These are phyloP conservation scores for Ceryle rudis DNA, from an alignment of 2,797 vertebrate genomes.

Conservation along the genomic window DNA sequence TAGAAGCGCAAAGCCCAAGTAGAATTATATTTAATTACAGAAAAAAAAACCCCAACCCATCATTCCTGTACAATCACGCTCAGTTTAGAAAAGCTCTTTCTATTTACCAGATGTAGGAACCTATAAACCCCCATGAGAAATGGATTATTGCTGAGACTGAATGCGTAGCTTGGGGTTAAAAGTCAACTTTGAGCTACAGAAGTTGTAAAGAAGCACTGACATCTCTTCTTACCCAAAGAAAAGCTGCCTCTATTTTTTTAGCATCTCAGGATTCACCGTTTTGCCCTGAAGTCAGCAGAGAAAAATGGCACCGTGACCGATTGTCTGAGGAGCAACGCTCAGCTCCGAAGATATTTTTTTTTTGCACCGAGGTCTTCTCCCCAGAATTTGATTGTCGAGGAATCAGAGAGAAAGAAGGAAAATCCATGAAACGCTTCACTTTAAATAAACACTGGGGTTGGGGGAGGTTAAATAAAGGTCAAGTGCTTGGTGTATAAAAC, in stretches of 20 bases:
- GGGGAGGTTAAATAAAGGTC: not conserved
- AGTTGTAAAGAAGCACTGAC: not conserved
- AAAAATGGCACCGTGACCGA: not conserved
- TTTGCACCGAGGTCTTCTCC: not conserved
- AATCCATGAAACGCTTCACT: not conserved
- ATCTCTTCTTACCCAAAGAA: not conserved
- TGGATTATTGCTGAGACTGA: not conserved
- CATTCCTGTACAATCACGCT: not conserved
- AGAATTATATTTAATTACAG: not conserved
- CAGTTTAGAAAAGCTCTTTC: not conserved
- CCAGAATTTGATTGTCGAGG: not conserved
- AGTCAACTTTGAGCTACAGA: not conserved
- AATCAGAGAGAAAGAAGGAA: not conserved
- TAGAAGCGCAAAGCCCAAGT: not conserved
- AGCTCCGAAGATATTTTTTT: not conserved
- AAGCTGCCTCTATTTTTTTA: not conserved
- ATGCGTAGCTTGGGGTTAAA: not conserved
- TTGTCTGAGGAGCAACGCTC: not conserved
- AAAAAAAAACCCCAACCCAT: not conserved
- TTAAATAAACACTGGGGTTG: not conserved
- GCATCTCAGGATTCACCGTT: not conserved
- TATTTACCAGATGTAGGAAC: not conserved
- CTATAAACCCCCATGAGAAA: not conserved
- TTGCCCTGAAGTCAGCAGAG: not conserved
- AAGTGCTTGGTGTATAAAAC: not conserved